A percentile compares a stretch with the other conserved stretches of the same genome.
Conservation (phyloP, 1,140 invertebrate species). For the Heliothis subflexa region DNA sequence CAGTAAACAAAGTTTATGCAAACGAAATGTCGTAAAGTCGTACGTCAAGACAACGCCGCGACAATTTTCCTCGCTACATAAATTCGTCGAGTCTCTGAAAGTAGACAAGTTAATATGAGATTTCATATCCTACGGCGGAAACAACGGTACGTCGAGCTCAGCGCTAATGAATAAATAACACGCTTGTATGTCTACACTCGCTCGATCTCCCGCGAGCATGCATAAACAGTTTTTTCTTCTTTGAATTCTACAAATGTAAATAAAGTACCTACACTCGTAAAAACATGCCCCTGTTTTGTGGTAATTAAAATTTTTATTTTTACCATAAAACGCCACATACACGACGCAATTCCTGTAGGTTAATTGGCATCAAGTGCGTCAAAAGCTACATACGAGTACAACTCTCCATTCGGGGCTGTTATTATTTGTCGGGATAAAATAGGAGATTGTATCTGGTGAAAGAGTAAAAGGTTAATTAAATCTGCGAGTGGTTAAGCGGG, state of each 20-base stretch:
- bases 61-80: constrained; percentile 58
- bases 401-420: not conserved
- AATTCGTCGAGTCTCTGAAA: constrained; percentile 57
- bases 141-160: constrained; percentile 54
- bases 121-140: constrained; percentile 56
- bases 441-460: not conserved
- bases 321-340: not conserved
- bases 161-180: constrained; percentile 59
- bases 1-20: constrained; percentile 46
- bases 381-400: not conserved
- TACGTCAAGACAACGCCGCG: constrained; percentile 50
- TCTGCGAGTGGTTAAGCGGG: not conserved
- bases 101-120: constrained; percentile 64
- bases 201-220: constrained; percentile 28
- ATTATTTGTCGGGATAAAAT: not conserved
- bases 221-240: constrained; percentile 38
- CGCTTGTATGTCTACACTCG: constrained; percentile 38
- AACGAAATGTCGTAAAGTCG: constrained; percentile 51
- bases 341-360: not conserved
- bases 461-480: constrained; percentile 30
- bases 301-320: constrained; percentile 15
- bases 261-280: not conserved
- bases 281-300: constrained; percentile 11
- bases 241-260: constrained; percentile 39
- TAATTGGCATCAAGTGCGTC: not conserved